Conservation (phyloP, 92 coral and sea anemone genomes). For the Micromussa lordhowensis region DNA sequence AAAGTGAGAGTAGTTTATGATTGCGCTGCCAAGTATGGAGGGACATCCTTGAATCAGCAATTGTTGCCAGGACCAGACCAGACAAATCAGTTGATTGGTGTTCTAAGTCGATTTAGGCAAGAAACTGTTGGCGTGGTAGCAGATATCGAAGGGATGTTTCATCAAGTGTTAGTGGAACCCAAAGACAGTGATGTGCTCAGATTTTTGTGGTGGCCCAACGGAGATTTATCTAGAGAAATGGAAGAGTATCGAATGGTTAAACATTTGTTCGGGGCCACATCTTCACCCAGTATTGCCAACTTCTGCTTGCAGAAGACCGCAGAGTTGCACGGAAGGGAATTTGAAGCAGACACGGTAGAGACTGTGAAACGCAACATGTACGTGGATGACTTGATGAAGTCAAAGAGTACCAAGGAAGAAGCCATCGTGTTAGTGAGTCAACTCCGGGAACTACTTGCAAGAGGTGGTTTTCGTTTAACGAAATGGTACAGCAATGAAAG, state of each 20-base stretch:
- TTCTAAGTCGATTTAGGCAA: slow-evolving; percentile 58
- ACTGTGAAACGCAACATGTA: slow-evolving; percentile 53
- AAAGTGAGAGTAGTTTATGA: too few species aligned
- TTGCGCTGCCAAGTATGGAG: slow-evolving; percentile 59
- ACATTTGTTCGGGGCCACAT: slow-evolving; percentile 68
- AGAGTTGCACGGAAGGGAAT: slow-evolving; percentile 1
- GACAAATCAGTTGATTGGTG: slow-evolving; percentile 53
- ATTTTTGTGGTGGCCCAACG: slow-evolving; percentile 69
- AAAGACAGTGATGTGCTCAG: slow-evolving; percentile 55
- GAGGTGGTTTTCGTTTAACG: too few species aligned
- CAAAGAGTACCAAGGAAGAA: slow-evolving; percentile 28
- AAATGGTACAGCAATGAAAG: slow-evolving; percentile 63
- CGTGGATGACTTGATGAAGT: slow-evolving; percentile 77
- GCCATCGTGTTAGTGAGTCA: slow-evolving; percentile 38
- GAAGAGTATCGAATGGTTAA: slow-evolving; percentile 65
- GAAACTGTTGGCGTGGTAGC: slow-evolving; percentile 53
- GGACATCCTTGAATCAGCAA: slow-evolving; percentile 52
- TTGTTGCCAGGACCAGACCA: slow-evolving; percentile 54
- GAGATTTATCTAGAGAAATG: slow-evolving; percentile 38
- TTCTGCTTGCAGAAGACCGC: too few species aligned
- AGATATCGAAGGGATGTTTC: slow-evolving; percentile 69
- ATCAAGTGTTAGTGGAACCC: slow-evolving; percentile 67
- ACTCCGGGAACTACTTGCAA: slow-evolving; percentile 46
- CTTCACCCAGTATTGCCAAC: slow-evolving; percentile 63
- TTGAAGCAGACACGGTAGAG: slow-evolving; percentile 30